Conservation (phyloP, 2,113 vertebrate species). For the Petaurus breviceps region DNA sequence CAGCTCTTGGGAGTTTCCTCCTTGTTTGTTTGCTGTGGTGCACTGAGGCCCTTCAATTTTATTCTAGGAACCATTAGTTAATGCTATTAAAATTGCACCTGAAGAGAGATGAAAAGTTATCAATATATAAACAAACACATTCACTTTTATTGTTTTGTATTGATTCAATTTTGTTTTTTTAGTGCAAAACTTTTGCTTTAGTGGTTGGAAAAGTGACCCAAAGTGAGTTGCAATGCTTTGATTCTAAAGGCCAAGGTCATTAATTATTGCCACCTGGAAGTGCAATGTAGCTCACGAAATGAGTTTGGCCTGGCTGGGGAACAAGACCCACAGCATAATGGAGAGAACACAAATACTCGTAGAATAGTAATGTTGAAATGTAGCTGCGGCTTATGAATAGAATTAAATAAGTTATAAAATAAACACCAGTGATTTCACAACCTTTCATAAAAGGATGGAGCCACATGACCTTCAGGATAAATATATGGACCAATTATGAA, state of each 20-base stretch:
- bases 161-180: slow-evolving; percentile 62
- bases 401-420: slow-evolving; percentile 74
- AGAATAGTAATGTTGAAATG: slow-evolving; percentile 58
- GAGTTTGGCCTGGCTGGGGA: slow-evolving; percentile 47
- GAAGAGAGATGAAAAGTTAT: slow-evolving; percentile 60
- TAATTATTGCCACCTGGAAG: slow-evolving; percentile 72
- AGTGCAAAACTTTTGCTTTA: slow-evolving; percentile 59
- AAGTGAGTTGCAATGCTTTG: slow-evolving; percentile 59
- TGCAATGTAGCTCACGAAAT: slow-evolving; percentile 57
- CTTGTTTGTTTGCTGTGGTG: not conserved
- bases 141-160: slow-evolving; percentile 55
- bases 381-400: slow-evolving; percentile 56
- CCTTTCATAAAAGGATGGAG: slow-evolving; percentile 57
- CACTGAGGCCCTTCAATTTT: not conserved
- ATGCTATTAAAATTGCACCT: slow-evolving; percentile 29
- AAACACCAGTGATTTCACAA: slow-evolving; percentile 62
- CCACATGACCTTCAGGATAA: slow-evolving; percentile 51
- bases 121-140: slow-evolving; percentile 53
- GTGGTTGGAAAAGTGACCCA: slow-evolving; percentile 52
- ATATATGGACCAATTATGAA: slow-evolving; percentile 47
- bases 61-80: slow-evolving; percentile 50
- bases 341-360: slow-evolving; percentile 64
- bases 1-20: not conserved
- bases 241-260: slow-evolving; percentile 66
- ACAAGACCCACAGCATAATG: slow-evolving; percentile 55